Percentiles rank a stretch among this genome's conserved stretches.
Evolutionary conservation across 2,797 vertebrate species (phyloP).

Genomic region (Paratrypauchen microcephalus): DNA sequence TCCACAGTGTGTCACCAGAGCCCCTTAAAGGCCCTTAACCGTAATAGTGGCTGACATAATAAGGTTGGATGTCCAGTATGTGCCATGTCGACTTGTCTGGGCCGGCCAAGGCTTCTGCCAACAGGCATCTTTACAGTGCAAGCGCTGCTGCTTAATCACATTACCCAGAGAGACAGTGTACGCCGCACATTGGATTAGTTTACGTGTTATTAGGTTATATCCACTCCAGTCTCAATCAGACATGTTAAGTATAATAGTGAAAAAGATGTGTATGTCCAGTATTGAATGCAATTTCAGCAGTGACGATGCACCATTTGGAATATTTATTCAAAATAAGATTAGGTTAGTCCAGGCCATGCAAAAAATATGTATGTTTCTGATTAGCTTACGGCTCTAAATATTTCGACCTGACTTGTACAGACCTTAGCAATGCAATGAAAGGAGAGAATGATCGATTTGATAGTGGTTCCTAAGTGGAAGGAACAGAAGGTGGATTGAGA

Average conservation of each 20-base stretch:
- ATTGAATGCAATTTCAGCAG: conserved; percentile 3
- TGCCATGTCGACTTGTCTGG: conserved; percentile 41
- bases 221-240: conserved; percentile 54
- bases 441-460: not conserved
- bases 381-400: not conserved
- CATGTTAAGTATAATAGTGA: conserved; percentile 36
- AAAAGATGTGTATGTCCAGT: conserved; percentile 25
- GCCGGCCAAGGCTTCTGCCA: conserved; percentile 56
- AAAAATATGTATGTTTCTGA: not conserved
- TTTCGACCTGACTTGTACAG: not conserved
- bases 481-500: not conserved
- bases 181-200: conserved; percentile 60
- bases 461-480: not conserved
- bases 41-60: conserved; percentile 71
- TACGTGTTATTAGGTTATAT: conserved; percentile 53
- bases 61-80: conserved; percentile 61
- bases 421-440: not conserved
- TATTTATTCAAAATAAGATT: conserved; percentile 1
- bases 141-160: conserved; percentile 51
- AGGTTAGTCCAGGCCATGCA: not conserved
- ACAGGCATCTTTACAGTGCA: conserved; percentile 40
- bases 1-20: conserved; percentile 38
- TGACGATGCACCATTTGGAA: conserved; percentile 1
- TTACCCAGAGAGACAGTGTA: conserved; percentile 47
- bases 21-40: conserved; percentile 54